Conservation (phyloP, 1,140 invertebrate genomes). For the Plectrocnemia conspersa region DNA sequence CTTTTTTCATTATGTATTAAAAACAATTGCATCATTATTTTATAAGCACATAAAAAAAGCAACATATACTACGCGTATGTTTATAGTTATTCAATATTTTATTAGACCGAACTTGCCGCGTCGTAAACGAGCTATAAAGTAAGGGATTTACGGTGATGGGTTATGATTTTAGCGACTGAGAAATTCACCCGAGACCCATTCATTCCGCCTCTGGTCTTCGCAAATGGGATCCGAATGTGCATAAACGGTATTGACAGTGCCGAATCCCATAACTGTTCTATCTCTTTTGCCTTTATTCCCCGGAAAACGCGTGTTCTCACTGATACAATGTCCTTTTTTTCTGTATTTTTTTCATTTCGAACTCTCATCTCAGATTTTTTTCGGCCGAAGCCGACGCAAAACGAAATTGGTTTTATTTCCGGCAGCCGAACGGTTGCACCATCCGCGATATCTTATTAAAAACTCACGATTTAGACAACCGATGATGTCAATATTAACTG, state of each 20-base stretch:
- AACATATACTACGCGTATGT: too few relatives aligned
- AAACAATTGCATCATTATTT: too few relatives aligned
- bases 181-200: too few relatives aligned
- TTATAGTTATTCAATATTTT: too few relatives aligned
- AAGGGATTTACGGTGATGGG: too few relatives aligned
- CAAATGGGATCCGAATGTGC: conserved; percentile 6
- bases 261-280: conserved; percentile 1
- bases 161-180: too few relatives aligned
- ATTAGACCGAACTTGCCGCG: too few relatives aligned
- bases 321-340: conserved; percentile 21
- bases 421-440: conserved; percentile 9
- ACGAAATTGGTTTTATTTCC: conserved; percentile 27
- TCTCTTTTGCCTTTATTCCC: neutral
- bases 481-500: neutral
- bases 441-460: conserved; percentile 22
- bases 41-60: too few relatives aligned
- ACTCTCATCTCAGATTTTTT: conserved; percentile 1
- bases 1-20: too few relatives aligned
- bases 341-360: conserved; percentile 17
- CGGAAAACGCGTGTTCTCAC: conserved; percentile 10
- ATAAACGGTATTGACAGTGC: conserved; percentile 7
- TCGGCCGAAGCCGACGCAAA: conserved; percentile 17
- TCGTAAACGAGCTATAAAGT: too few relatives aligned
- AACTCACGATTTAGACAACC: too few relatives aligned
- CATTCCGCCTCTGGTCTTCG: too few relatives aligned